Evolutionary conservation across 2,888 invertebrate genomes (phyloP).

Genomic region (Ectemnius cavifrons): DNA sequence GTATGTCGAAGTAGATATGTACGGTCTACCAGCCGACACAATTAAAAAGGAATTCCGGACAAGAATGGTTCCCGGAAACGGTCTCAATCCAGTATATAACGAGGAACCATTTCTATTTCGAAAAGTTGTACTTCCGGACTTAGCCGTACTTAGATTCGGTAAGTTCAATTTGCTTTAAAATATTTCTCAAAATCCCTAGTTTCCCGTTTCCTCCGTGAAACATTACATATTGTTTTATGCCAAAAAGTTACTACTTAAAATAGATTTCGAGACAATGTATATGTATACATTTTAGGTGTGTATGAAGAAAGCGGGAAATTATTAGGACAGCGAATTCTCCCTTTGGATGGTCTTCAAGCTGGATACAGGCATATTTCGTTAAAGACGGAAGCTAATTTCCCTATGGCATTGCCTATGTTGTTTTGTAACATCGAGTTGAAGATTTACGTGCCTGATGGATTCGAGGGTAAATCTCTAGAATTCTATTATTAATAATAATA

Average conservation of each 20-base stretch:
- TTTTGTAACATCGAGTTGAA: constrained; percentile 85
- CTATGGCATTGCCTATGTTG: constrained; percentile 84
- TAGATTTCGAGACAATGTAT: not conserved
- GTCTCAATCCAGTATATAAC: constrained; percentile 86
- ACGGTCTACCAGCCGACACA: constrained; percentile 86
- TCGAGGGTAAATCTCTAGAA: constrained; percentile 79
- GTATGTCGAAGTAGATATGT: constrained; percentile 88
- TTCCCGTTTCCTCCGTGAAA: not conserved
- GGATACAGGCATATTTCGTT: constrained; percentile 85
- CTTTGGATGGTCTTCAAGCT: constrained; percentile 85
- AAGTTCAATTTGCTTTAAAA: constrained; percentile 22
- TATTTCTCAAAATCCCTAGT: not conserved
- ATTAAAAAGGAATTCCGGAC: constrained; percentile 86
- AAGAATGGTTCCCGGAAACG: constrained; percentile 83
- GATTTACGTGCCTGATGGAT: constrained; percentile 86
- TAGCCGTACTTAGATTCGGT: constrained; percentile 85
- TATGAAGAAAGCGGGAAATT: constrained; percentile 86
- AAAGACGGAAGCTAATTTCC: constrained; percentile 85
- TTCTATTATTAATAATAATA: too few relatives aligned
- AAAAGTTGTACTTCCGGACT: constrained; percentile 85
- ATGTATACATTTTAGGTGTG: constrained; percentile 76
- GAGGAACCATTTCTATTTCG: constrained; percentile 86
- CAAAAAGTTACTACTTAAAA: too few relatives aligned
- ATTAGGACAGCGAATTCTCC: constrained; percentile 85
- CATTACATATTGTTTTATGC: too few relatives aligned